Conservation (phyloP, 2,797 vertebrate genomes). For the Craterocephalus amniculus region DNA sequence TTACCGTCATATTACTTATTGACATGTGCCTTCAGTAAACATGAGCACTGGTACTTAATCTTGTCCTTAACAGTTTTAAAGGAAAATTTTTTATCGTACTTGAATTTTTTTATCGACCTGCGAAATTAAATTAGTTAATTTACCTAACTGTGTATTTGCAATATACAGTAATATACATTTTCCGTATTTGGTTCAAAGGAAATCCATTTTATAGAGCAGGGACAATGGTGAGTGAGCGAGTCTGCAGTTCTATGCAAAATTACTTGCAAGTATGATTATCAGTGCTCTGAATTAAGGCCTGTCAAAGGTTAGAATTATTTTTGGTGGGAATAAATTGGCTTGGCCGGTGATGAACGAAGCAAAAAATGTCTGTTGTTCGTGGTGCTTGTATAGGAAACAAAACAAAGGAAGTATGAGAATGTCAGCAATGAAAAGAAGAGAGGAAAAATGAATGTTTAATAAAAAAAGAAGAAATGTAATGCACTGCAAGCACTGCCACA, state of each 20-base stretch:
- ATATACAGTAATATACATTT: background rate
- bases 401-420: no score
- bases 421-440: no score
- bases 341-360: background rate
- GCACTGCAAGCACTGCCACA: no score
- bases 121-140: background rate
- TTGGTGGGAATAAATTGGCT: background rate
- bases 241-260: background rate
- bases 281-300: background rate
- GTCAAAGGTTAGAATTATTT: background rate
- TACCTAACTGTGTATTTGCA: background rate
- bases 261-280: background rate
- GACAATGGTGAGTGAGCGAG: background rate
- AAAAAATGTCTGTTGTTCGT: no score
- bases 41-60: background rate
- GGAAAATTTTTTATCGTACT: background rate
- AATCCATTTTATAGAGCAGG: background rate
- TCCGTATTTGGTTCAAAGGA: background rate
- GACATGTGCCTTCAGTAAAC: background rate
- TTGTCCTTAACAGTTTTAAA: background rate
- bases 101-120: no score
- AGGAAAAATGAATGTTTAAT: no score
- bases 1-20: background rate
- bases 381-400: no score
- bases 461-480: no score